A percentile compares a stretch with the other conserved stretches of the same genome.
Evolutionary conservation across 1,140 invertebrate genomes (phyloP).

Genomic region (Oppia nitens): DNA sequence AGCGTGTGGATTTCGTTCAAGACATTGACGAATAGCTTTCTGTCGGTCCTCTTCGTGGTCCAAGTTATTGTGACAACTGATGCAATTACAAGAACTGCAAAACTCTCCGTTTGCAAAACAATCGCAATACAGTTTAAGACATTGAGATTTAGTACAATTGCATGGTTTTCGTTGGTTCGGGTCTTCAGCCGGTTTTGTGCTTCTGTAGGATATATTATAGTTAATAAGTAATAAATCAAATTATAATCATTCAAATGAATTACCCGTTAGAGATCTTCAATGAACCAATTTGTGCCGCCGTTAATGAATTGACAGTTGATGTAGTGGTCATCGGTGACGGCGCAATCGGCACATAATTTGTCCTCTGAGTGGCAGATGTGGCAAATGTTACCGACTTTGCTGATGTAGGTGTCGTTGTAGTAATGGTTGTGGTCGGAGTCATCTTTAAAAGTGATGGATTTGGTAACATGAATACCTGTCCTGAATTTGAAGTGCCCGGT

Average conservation of each 20-base stretch:
- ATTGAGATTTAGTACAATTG: conserved; percentile 98
- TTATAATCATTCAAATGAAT: neutral
- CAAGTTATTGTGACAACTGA: conserved; percentile 92
- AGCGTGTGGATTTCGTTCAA: conserved; percentile 83
- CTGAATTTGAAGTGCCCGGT: neutral
- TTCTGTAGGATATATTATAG: neutral
- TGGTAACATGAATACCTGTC: conserved; percentile 8
- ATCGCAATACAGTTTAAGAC: conserved; percentile 95
- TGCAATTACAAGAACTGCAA: conserved; percentile 95
- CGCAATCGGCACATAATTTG: conserved; percentile 15
- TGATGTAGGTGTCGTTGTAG: conserved; percentile 12
- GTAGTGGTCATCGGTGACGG: conserved; percentile 5
- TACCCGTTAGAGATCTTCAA: neutral
- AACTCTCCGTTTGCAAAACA: conserved; percentile 99
- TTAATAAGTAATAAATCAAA: neutral
- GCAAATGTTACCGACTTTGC: conserved; percentile 9
- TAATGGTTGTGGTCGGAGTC: conserved; percentile 16
- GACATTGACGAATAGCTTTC: conserved; percentile 73
- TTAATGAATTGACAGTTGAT: neutral
- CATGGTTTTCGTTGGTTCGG: conserved; percentile 58
- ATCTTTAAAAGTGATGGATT: conserved; percentile 4
- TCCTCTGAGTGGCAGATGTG: conserved; percentile 1
- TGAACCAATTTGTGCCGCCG: neutral
- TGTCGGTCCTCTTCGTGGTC: conserved; percentile 88
- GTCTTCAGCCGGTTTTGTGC: neutral